These are phyloP conservation scores for Pseudomyrmex cubaensis DNA, from an alignment of 1,140 invertebrate genomes.

Conservation along the genomic window DNA sequence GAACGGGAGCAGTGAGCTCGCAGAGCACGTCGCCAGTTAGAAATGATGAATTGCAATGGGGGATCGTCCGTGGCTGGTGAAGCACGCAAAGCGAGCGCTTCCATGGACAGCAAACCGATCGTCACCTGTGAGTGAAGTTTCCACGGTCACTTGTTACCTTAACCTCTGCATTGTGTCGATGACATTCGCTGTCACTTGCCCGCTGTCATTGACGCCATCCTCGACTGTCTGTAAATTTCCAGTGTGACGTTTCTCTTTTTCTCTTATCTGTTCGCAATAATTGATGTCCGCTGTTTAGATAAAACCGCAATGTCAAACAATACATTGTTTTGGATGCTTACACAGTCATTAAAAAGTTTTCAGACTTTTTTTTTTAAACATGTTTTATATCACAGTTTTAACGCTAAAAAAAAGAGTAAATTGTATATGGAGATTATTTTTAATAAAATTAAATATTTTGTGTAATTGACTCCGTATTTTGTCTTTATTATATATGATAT, in stretches of 20 bases:
- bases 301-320: not conserved
- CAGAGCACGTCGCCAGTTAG: conserved; percentile 65
- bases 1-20: conserved; percentile 59
- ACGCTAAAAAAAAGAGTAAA: too few relatives aligned
- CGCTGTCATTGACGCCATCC: conserved; percentile 83
- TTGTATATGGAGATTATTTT: too few relatives aligned
- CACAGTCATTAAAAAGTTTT: not conserved
- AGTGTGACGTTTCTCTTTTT: conserved; percentile 7
- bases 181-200: conserved; percentile 64
- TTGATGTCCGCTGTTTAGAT: not conserved
- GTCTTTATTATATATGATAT: not conserved
- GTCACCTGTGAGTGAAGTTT: conserved; percentile 82
- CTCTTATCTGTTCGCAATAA: not conserved
- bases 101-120: conserved; percentile 82
- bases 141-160: conserved; percentile 17
- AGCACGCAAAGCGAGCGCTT: conserved; percentile 70
- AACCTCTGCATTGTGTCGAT: conserved; percentile 39
- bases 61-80: conserved; percentile 75
- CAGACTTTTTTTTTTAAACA: not conserved
- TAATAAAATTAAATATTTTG: too few relatives aligned
- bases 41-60: conserved; percentile 85
- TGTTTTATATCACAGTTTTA: too few relatives aligned
- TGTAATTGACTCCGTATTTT: not conserved
- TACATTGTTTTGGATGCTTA: not conserved
- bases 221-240: conserved; percentile 84